A percentile compares a stretch with the other conserved stretches of the same genome.
Evolutionary conservation across 2,113 vertebrate genomes (phyloP).

Genomic region (Esox niger): DNA sequence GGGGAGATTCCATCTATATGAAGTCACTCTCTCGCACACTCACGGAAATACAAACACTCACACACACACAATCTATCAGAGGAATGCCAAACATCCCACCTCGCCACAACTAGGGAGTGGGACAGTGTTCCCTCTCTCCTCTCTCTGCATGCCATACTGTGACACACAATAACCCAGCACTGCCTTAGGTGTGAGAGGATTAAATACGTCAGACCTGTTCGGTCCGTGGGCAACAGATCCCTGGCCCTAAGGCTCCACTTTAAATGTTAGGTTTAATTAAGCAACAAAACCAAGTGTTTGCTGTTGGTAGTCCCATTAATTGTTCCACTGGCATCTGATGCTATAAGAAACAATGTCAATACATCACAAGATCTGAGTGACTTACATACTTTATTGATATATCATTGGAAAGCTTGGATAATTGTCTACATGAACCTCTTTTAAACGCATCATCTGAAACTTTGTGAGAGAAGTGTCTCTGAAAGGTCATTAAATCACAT

Average conservation of each 20-base stretch:
- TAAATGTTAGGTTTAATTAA: conserved; percentile 1
- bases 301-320: too few species aligned
- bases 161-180: conserved; percentile 11
- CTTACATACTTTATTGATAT: too few species aligned
- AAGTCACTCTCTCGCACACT: too few species aligned
- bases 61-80: conserved; percentile 12
- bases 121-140: conserved; percentile 1
- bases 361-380: too few species aligned
- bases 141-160: conserved; percentile 3
- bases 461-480: too few species aligned
- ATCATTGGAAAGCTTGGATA: too few species aligned
- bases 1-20: conserved; percentile 28
- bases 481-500: too few species aligned
- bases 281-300: neutral
- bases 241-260: neutral
- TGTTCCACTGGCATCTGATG: too few species aligned
- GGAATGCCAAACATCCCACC: conserved; percentile 27
- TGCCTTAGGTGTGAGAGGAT: conserved; percentile 4
- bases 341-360: too few species aligned
- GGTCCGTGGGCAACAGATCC: neutral
- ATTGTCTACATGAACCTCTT: too few species aligned
- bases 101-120: neutral
- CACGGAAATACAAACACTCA: too few species aligned
- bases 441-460: too few species aligned
- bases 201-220: conserved; percentile 4